phyloP scores from a whole-genome alignment of 2,113 vertebrate species.

The Gobius niger region DNA sequence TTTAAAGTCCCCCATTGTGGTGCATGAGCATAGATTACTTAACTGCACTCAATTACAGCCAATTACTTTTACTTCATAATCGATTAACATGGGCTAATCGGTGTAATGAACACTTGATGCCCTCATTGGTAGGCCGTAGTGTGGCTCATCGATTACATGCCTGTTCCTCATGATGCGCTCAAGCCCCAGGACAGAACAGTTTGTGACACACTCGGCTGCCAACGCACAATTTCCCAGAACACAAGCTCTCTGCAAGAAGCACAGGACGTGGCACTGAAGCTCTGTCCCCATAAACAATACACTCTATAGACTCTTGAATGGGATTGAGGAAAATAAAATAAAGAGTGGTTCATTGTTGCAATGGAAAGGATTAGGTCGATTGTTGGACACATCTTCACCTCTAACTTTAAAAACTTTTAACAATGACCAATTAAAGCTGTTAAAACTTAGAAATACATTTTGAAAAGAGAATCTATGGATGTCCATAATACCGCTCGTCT shows the following conservation, averaged over 20 bases:
- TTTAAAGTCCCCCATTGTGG: background rate
- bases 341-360: too few species aligned
- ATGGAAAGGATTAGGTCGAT: too few species aligned
- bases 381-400: too few species aligned
- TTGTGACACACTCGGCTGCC: background rate
- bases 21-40: background rate
- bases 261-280: background rate
- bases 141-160: background rate
- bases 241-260: background rate
- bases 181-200: background rate
- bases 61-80: background rate
- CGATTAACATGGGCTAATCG: background rate
- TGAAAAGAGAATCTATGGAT: too few species aligned
- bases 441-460: too few species aligned
- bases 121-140: background rate
- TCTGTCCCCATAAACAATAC: background rate
- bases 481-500: too few species aligned
- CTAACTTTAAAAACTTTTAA: too few species aligned
- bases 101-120: background rate
- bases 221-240: conserved; percentile 13
- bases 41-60: background rate
- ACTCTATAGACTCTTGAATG: background rate
- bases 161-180: background rate
- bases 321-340: background rate
- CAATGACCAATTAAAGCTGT: too few species aligned